phyloP scores from a whole-genome alignment of 2,797 vertebrate species.

The Enteromius afrohamiltoni region DNA sequence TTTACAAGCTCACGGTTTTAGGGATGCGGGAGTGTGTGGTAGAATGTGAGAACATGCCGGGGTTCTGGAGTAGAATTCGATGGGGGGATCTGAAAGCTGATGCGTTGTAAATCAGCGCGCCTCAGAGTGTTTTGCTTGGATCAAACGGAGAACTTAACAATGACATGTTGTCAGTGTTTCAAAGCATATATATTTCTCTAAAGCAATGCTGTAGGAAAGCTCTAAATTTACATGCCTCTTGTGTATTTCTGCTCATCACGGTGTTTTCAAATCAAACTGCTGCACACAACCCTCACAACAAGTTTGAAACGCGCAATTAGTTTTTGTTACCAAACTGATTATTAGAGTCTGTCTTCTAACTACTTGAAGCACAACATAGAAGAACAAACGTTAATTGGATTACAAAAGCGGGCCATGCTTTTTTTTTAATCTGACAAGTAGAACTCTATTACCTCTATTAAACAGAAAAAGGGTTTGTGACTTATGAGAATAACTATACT shows the following conservation, averaged over 20 bases:
- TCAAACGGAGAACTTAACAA: slow-evolving; percentile 36
- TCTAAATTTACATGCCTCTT: slow-evolving; percentile 25
- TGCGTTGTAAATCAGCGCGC: slow-evolving; percentile 24
- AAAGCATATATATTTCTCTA: slow-evolving; percentile 28
- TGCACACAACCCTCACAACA: neutral
- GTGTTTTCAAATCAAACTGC: neutral
- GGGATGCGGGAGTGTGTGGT: slow-evolving; percentile 9
- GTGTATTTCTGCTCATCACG: slow-evolving; percentile 19
- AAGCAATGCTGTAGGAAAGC: slow-evolving; percentile 22
- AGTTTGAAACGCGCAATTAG: slow-evolving; percentile 16
- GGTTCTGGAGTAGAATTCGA: slow-evolving; percentile 10
- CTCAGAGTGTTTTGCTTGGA: slow-evolving; percentile 13
- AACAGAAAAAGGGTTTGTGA: neutral
- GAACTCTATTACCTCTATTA: neutral
- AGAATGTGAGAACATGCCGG: slow-evolving; percentile 40
- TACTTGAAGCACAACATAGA: neutral
- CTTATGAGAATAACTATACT: neutral
- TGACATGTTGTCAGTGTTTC: slow-evolving; percentile 16
- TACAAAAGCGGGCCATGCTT: too few relatives aligned
- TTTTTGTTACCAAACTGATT: slow-evolving; percentile 7
- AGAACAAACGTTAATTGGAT: neutral
- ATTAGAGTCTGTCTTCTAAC: slow-evolving; percentile 6
- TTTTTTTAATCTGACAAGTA: neutral
- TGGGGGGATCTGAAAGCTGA: slow-evolving; percentile 28
- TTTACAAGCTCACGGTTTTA: slow-evolving; percentile 46